These are phyloP conservation scores for Arizona elegans DNA, from an alignment of 2,113 vertebrate species.

Conservation along the genomic window DNA sequence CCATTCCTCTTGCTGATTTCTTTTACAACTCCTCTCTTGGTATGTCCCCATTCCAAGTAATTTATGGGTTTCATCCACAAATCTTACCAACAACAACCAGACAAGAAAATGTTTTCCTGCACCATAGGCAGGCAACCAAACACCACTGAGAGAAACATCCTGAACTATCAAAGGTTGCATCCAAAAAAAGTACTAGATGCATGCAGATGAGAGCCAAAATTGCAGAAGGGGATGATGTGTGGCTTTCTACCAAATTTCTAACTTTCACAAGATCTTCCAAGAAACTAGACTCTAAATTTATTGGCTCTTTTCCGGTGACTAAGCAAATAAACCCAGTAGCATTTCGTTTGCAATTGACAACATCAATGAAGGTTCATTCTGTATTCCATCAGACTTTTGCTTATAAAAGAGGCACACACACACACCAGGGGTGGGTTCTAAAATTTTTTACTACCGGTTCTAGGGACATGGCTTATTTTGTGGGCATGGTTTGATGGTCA, in stretches of 20 bases:
- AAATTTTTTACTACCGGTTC: no score
- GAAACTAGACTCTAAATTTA: neutral
- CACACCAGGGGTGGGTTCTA: no score
- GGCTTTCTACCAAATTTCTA: neutral
- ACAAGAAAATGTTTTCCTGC: neutral
- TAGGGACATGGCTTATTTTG: no score
- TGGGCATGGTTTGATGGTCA: no score
- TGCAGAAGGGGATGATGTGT: neutral
- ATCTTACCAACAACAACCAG: neutral
- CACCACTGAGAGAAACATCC: neutral
- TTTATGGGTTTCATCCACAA: neutral
- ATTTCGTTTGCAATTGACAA: neutral
- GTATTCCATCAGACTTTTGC: no score
- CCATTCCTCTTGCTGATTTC: neutral
- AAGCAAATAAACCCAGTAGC: neutral
- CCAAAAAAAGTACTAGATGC: neutral
- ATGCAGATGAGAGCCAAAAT: neutral
- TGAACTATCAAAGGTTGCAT: neutral
- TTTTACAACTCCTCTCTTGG: neutral
- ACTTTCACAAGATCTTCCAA: neutral
- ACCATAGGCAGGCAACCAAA: neutral
- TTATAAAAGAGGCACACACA: no score
- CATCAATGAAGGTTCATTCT: no score
- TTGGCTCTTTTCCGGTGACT: neutral
- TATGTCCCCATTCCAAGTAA: neutral